phyloP scores from a whole-genome alignment of 2,113 vertebrate genomes.

The Ranitomeya variabilis region DNA sequence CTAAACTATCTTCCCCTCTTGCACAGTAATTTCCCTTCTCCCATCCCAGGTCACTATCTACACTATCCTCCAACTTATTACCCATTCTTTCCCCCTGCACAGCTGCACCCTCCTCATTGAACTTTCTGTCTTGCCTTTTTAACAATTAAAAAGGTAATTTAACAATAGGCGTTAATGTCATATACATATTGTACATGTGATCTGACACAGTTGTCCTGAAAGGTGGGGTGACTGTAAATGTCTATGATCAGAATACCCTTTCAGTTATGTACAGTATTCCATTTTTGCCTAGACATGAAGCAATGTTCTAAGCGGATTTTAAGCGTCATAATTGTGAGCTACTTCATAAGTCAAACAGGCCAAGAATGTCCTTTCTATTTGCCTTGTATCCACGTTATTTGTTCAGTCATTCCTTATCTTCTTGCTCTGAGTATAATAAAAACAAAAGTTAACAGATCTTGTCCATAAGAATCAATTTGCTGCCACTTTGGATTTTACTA shows the following conservation, averaged over 20 bases:
- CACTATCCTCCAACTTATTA: no score
- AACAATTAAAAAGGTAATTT: no score
- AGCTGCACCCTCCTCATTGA: no score
- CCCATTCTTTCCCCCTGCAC: no score
- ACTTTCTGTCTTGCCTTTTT: no score
- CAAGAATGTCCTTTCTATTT: constrained; percentile 8
- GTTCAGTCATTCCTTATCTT: neutral
- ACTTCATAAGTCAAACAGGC: neutral
- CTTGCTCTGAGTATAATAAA: neutral
- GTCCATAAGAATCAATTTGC: neutral
- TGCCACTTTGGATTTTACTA: neutral
- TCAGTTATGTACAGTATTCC: neutral
- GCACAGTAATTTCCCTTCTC: no score
- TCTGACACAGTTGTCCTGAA: no score
- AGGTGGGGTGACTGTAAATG: neutral
- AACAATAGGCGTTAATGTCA: no score
- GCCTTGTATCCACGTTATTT: neutral
- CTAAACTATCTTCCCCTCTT: no score
- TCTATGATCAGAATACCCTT: neutral
- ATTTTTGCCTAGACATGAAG: neutral
- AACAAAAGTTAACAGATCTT: neutral
- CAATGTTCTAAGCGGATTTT: neutral
- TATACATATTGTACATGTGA: no score
- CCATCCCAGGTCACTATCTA: no score
- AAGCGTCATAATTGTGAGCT: neutral